Evolutionary conservation across 2,888 invertebrate species (phyloP).

Genomic region (Bibio marci): DNA sequence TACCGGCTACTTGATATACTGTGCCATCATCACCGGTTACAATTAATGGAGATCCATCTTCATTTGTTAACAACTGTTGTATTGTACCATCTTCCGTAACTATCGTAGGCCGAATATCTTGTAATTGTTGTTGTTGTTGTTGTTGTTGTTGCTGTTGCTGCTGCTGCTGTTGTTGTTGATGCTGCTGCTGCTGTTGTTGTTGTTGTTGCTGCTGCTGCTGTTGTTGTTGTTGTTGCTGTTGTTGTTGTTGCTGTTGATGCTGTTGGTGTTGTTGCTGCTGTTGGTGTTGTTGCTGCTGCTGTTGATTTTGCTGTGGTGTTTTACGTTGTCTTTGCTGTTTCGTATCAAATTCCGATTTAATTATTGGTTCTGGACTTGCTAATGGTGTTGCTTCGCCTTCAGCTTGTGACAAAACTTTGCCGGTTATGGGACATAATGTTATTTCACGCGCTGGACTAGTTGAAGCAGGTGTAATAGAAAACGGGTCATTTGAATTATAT

Average conservation of each 20-base stretch:
- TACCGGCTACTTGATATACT: slow-evolving; percentile 50
- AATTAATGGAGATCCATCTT: slow-evolving; percentile 51
- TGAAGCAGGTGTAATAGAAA: slow-evolving; percentile 23
- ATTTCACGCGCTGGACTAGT: slow-evolving; percentile 48
- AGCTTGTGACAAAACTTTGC: slow-evolving; percentile 37
- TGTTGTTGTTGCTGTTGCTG: slow-evolving; percentile 2
- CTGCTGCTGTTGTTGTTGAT: slow-evolving; percentile 11
- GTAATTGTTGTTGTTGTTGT: slow-evolving; percentile 13
- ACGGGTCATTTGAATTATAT: slow-evolving; percentile 1
- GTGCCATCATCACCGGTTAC: slow-evolving; percentile 63
- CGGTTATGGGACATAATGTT: slow-evolving; percentile 53
- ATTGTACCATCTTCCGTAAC: slow-evolving; percentile 36
- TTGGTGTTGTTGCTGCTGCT: slow-evolving; percentile 17
- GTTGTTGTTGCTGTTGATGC: slow-evolving; percentile 3
- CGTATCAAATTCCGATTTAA: slow-evolving; percentile 6
- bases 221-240: slow-evolving; percentile 16
- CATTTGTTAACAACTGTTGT: slow-evolving; percentile 29
- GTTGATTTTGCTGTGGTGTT: slow-evolving; percentile 12
- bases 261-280: slow-evolving; percentile 11
- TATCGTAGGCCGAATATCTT: slow-evolving; percentile 6
- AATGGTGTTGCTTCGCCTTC: slow-evolving; percentile 42
- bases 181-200: slow-evolving; percentile 17
- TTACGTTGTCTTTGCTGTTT: slow-evolving; percentile 15
- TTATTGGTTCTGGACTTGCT: slow-evolving; percentile 20
- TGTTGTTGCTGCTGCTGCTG: slow-evolving; percentile 12